Conservation (phyloP, 2,797 vertebrate genomes). For the Platyrinchus mystaceus region DNA sequence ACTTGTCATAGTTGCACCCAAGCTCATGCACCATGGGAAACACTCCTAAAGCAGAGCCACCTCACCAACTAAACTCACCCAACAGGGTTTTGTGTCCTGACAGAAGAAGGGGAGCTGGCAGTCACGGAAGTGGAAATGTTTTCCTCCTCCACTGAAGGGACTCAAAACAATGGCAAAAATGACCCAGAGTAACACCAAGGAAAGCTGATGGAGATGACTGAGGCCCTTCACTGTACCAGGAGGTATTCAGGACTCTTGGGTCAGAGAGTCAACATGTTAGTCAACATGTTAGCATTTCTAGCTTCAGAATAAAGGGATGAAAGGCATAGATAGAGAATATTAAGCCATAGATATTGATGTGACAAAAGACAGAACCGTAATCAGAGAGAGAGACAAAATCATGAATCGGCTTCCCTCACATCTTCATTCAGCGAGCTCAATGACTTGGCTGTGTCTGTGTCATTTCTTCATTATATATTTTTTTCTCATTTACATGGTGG, state of each 20-base stretch:
- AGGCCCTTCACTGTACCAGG: not conserved
- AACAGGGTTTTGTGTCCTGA: not conserved
- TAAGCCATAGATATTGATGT: not conserved
- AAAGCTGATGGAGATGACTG: not conserved
- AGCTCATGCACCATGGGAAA: not conserved
- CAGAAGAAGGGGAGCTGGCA: not conserved
- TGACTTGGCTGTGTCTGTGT: not conserved
- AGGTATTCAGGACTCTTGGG: not conserved
- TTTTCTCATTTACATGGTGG: not conserved
- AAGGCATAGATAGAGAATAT: not conserved
- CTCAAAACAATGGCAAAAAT: not conserved
- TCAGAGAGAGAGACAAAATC: not conserved
- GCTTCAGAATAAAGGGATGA: not conserved
- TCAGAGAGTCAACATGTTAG: not conserved
- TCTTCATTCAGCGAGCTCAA: not conserved
- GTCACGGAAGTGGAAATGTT: not conserved
- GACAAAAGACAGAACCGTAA: not conserved
- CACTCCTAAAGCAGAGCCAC: not conserved
- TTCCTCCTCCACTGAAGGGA: not conserved
- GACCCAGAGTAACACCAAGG: not conserved
- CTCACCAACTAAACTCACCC: not conserved
- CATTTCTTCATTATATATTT: not conserved
- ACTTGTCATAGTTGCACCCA: fast-evolving
- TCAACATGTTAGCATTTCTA: not conserved
- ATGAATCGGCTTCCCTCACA: not conserved